Base-by-base conservation (phyloP, 1,140 invertebrate species). In the Nylanderia fulva region DNA sequence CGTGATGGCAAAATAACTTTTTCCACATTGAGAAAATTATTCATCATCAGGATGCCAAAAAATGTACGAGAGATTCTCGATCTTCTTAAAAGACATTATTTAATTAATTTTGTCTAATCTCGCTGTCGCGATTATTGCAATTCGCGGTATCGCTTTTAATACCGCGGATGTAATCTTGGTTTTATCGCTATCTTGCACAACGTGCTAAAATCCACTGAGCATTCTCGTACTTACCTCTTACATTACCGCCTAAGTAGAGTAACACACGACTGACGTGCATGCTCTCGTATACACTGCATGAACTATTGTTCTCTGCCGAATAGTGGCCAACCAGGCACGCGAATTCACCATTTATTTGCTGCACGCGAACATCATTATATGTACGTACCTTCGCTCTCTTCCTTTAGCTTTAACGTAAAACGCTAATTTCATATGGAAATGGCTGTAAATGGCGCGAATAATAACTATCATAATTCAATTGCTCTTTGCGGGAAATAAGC, bases 261-360 rank as follows among this genome's bases (percentile, higher is more conserved):
- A 58, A 82, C 52, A 71, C 18, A 71, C 18, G 77, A 80, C 64
- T 80, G 77, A 71, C 52, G n/a, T 72, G 77, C 77, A 82, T 82
- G 77, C 36, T 4, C 66, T 71, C 33, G 21, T 60, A 56, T 66
- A 82, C 11, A 82, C 2, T 71, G 66, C 77, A 60, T 71, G 77
- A 69, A 60, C 11, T 68, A 66, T 71, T 27, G 36, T 82, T 68
- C 15, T 45, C 9, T 29, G 66, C 21, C 48, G 18, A 58, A 82
- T 72, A 82, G 77, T 45, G 36, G 66, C 24, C n/a, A 80, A 42
- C 64, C 24, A 39, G 21, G 24, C 66, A 72, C n/a, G 27, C 39
- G 36, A 72, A 72, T 82, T 0, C 13, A 7, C 24, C 21, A 39
- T 56, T 48, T 11, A 21, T 42, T 45, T 42, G 52, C 76, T 42